Base-by-base conservation (phyloP, 1,140 invertebrate genomes). In the Sitophilus oryzae region DNA sequence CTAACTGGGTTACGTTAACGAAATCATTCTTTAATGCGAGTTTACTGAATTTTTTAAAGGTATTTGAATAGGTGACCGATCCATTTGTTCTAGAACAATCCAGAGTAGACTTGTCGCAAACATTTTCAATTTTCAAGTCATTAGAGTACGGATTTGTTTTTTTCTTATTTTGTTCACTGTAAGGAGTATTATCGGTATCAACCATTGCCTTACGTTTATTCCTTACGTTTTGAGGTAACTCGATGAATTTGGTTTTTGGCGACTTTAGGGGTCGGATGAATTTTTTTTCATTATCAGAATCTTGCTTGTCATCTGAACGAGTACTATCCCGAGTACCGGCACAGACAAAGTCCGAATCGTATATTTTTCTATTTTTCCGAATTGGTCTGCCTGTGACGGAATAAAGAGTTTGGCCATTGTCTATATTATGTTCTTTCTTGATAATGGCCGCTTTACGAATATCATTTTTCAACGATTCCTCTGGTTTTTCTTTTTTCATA, bases 1-100 rank as follows among this genome's bases (percentile, higher is more conserved):
- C n/a, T n/a, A n/a, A n/a, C n/a, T n/a, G n/a, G n/a, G n/a, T n/a
- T n/a, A n/a, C n/a, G 23, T 55, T 38, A 19, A 14, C 36, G 50
- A 50, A 58, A 51, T 58, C 55, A 18, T 37, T 23, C 42, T 52
- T 19, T 2, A 5, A 1, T 4, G 35, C 45, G n/a, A n/a, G n/a
- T n/a, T n/a, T n/a, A n/a, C n/a, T n/a, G n/a, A n/a, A n/a, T n/a
- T n/a, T n/a, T n/a, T n/a, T n/a, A n/a, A n/a, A n/a, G n/a, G n/a
- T n/a, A n/a, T n/a, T n/a, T n/a, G n/a, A n/a, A n/a, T n/a, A n/a
- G n/a, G n/a, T n/a, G n/a, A n/a, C n/a, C n/a, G n/a, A n/a, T 36
- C 9, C 48, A 11, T 10, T n/a, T 2, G 35, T 41, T 49, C 58
- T 50, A 41, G 58, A 36, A 36, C 58, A 59, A 0, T 37, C 19